Evolutionary conservation across 2,888 invertebrate species (phyloP).

Genomic region (Noctua janthina): DNA sequence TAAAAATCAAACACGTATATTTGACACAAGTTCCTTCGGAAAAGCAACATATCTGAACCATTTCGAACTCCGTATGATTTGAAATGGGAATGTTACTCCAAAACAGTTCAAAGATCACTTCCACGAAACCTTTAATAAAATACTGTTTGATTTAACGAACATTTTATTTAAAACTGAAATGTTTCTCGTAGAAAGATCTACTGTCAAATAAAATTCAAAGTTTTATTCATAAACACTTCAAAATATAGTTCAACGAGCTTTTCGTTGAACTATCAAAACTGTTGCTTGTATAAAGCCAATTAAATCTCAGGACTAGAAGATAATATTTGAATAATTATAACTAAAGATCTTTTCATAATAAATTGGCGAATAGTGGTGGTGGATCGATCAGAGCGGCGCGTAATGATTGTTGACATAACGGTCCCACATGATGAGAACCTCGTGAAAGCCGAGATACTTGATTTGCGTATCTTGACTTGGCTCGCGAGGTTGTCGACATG

Average conservation of each 20-base stretch:
- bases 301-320: background rate
- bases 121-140: background rate
- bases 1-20: background rate
- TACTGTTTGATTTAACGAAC: background rate
- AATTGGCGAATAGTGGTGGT: background rate
- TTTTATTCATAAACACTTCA: background rate
- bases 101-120: background rate
- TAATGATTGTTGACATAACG: too few species aligned
- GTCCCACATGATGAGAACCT: too few species aligned
- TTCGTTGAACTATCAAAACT: background rate
- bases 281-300: background rate
- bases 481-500: too few species aligned
- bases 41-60: background rate
- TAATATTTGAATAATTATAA: background rate
- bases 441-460: too few species aligned
- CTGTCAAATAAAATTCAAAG: background rate
- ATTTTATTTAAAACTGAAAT: background rate
- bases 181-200: background rate
- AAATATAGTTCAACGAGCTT: too few species aligned
- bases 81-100: background rate
- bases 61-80: background rate
- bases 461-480: too few species aligned
- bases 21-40: background rate
- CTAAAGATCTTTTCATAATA: background rate
- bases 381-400: too few species aligned